A percentile compares a stretch with the other conserved stretches of the same genome.
Evolutionary conservation across 1,140 invertebrate species (phyloP).

Genomic region (Drosophila littoralis): DNA sequence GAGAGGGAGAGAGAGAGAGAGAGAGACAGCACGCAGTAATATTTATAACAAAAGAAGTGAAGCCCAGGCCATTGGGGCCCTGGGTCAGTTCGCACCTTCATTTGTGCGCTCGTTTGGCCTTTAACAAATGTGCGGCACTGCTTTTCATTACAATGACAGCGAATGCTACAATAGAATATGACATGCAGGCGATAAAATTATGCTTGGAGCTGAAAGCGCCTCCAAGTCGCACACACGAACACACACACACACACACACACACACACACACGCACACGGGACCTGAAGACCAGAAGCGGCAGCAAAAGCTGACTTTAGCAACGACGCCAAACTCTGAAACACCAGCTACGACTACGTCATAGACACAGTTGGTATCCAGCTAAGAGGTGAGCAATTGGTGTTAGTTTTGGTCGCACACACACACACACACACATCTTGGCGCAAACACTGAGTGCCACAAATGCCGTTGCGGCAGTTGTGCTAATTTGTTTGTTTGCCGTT

Average conservation of each 20-base stretch:
- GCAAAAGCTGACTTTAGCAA: conserved; percentile 3
- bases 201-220: conserved; percentile 40
- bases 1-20: background rate
- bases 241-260: conserved; percentile 16
- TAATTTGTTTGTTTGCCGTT: conserved; percentile 82
- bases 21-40: conserved; percentile 28
- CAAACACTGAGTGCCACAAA: conserved; percentile 60
- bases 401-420: conserved; percentile 45
- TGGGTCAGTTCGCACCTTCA: conserved; percentile 79
- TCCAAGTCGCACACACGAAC: conserved; percentile 11
- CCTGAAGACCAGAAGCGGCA: background rate
- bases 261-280: background rate
- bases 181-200: conserved; percentile 82
- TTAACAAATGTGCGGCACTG: conserved; percentile 74
- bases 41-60: conserved; percentile 52
- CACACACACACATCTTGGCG: conserved; percentile 13
- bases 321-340: conserved; percentile 1
- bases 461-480: conserved; percentile 81
- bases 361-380: conserved; percentile 34
- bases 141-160: conserved; percentile 81
- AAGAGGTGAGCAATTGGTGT: conserved; percentile 52
- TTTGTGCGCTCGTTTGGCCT: conserved; percentile 74
- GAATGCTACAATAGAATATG: conserved; percentile 82
- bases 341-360: conserved; percentile 11
- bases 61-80: conserved; percentile 15